Base-by-base conservation (phyloP, 2,113 vertebrate species). In the Todiramphus chloris region DNA sequence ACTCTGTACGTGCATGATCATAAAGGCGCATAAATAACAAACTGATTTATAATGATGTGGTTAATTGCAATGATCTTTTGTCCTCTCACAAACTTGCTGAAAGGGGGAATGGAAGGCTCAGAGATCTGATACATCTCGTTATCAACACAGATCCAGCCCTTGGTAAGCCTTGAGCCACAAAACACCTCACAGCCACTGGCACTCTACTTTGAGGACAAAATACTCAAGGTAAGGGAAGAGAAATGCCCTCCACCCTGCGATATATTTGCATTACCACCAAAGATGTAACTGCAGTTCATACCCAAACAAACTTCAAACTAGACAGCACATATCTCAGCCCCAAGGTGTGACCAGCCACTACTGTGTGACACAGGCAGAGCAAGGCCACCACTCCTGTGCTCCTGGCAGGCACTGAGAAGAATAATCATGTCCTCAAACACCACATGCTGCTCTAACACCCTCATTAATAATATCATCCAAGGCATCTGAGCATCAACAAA, bases 381-480 rank as follows among this genome's bases (percentile, higher is more conserved):
- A 75, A 23, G 27, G 67, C 37, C 75, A 55, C 33, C 3, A 1
- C 43, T 15, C 23, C 12, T 0, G 41, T 1, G 0, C 60, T 58
- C 39, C 59, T 13, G 33, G 44, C 53, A 90, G 60, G 17, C 51
- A 25, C 37, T 21, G 60, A 63, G 66, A 39, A 55, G 51, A 70
- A 16, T 2, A 81, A 41, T 56, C 64, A 62, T 2, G 0, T 72
- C 27, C 53, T 41, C 75, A 48, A 27, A 55, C 69, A 69, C 23
- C 66, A 30, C 30, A 30, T 2, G 5, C 41, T 56, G 24, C 41
- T 88, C 48, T 28, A 73, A 60, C 63, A 77, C 64, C 33, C 59
- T 51, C 0, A 0, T 8, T 64, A 46, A 64, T 55, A 68, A 83
- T 24, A 64, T 21, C 33, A 77, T 56, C 11, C 11, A 37, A 89